phyloP scores from a whole-genome alignment of 2,113 vertebrate species.

The Dicerorhinus sumatrensis region DNA sequence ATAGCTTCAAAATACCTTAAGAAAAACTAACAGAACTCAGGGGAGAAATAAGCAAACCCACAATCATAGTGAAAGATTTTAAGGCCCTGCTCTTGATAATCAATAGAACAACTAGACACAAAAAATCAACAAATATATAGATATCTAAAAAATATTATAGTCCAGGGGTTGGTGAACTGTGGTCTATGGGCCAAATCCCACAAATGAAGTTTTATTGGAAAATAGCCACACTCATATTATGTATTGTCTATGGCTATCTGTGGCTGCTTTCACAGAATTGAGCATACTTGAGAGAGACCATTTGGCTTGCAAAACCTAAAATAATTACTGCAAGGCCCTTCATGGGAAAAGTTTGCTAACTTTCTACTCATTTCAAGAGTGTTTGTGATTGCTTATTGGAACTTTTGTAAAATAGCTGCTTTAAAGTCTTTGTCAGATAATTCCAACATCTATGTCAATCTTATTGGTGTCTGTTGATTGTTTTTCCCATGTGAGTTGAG shows the following conservation, averaged over 20 bases:
- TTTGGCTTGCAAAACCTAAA: background rate
- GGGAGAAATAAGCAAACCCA: background rate
- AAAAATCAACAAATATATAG: background rate
- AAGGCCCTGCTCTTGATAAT: background rate
- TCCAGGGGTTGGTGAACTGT: background rate
- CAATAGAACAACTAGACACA: background rate
- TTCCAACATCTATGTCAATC: background rate
- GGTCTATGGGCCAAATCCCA: background rate
- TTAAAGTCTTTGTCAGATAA: background rate
- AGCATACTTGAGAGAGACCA: background rate
- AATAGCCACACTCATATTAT: background rate
- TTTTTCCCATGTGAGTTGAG: background rate
- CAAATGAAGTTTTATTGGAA: background rate
- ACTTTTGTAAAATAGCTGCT: background rate
- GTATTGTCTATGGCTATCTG: background rate
- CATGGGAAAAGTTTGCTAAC: background rate
- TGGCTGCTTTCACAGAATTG: background rate
- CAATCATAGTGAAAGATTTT: background rate
- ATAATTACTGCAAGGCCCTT: background rate
- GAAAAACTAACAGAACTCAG: slow-evolving; percentile 1
- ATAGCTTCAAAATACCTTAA: background rate
- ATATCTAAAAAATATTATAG: background rate
- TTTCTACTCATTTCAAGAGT: background rate
- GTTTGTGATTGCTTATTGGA: background rate
- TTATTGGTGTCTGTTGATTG: background rate